These are phyloP conservation scores for Caenorhabditis tropicalis DNA, from an alignment of 1,140 invertebrate genomes.

Conservation along the genomic window DNA sequence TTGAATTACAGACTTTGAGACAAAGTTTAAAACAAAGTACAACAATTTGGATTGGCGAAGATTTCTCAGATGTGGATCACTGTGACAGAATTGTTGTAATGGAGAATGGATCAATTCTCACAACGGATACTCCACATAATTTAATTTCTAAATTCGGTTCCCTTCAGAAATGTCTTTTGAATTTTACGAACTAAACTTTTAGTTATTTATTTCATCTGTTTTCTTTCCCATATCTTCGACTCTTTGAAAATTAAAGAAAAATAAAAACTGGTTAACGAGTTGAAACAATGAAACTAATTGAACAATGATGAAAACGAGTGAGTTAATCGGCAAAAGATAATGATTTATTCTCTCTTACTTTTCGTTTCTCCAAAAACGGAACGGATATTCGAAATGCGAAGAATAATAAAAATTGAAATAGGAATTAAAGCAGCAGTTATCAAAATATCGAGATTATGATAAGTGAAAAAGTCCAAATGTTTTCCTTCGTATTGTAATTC, in stretches of 20 bases:
- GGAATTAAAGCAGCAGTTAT: neutral
- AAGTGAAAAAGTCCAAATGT: constrained; percentile 4
- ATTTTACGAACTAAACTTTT: neutral
- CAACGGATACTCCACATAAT: constrained; percentile 8
- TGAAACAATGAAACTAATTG: too few species aligned
- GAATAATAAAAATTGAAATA: neutral
- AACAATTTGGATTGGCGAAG: constrained; percentile 19
- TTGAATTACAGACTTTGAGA: neutral
- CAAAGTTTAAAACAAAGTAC: constrained; percentile 10
- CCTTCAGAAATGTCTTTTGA: constrained; percentile 39
- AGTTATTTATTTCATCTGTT: neutral
- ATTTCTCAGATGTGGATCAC: constrained; percentile 13
- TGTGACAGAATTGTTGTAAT: constrained; percentile 27
- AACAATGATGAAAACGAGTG: neutral
- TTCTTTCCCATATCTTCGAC: neutral
- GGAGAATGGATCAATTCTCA: constrained; percentile 33
- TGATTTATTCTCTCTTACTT: constrained; percentile 3
- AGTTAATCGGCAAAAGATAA: neutral
- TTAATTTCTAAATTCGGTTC: constrained; percentile 22
- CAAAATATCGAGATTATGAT: neutral
- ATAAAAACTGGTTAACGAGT: too few species aligned
- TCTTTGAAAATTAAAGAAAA: too few species aligned
- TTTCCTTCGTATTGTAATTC: constrained; percentile 28
- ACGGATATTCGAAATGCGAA: neutral
- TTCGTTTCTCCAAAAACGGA: neutral